These are phyloP conservation scores for Thalassarche chlororhynchos DNA, from an alignment of 2,113 vertebrate species.

Conservation along the genomic window DNA sequence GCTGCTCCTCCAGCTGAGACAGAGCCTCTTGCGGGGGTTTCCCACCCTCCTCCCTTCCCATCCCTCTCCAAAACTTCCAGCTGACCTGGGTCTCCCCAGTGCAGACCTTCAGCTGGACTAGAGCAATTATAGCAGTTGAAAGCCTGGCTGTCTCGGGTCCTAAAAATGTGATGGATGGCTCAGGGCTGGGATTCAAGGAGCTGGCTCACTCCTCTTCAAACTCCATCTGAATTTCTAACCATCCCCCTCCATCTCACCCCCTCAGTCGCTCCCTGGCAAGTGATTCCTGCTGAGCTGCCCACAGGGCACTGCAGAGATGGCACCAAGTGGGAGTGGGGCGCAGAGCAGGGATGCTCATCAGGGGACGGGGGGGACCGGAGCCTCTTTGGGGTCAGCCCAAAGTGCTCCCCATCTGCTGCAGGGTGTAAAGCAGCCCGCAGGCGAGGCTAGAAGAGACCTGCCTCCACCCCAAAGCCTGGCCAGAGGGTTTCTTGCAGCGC, in stretches of 20 bases:
- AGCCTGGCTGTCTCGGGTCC: neutral
- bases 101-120: neutral
- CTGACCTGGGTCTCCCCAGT: neutral
- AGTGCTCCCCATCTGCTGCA: neutral
- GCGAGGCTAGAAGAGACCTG: neutral
- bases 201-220: constrained; percentile 8
- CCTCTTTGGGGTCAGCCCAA: neutral
- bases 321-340: neutral
- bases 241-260: constrained; percentile 18
- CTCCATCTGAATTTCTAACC: constrained; percentile 46
- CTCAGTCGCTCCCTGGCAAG: neutral
- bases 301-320: neutral
- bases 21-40: neutral
- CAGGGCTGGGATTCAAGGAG: neutral
- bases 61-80: neutral
- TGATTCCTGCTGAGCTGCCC: neutral
- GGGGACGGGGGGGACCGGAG: accelerated
- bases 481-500: neutral
- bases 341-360: neutral
- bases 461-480: neutral
- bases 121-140: neutral
- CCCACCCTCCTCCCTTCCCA: neutral
- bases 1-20: neutral
- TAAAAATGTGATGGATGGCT: neutral
- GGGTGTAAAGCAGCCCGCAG: neutral